Base-by-base conservation (phyloP, 2,113 vertebrate genomes). In the Grantiella picta region DNA sequence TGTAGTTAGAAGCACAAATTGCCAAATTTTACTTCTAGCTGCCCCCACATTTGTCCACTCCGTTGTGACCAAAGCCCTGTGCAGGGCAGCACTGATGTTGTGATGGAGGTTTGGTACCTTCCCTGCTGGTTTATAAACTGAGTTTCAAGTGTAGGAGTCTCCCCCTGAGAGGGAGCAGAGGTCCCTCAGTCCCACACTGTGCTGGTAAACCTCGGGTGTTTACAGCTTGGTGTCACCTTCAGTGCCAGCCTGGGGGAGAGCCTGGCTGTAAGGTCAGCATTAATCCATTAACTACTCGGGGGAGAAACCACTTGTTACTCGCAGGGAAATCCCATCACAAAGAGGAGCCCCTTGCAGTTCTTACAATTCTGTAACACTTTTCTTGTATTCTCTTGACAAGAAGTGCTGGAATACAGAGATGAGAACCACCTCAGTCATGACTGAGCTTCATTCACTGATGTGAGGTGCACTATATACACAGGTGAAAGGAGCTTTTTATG, bases 181-280 rank as follows among this genome's bases (percentile, higher is more conserved):
- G 23, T 72, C 12, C 65, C 21, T 20, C 17, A 31, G 27, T n/a
- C 33, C 28, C 0, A 0, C 6, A 11, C 7, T 0, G 0, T 22
- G 25, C 20, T 52, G 16, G 7, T 28, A 29, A 77, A n/a, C 9
- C 4, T 24, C 44, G 9, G 15, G 7, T 70, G 25, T 71, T 90
- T 70, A 20, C 18, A 70, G 23, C 17, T 66, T 33, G 33, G 12
- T 3, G 1, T 29, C 25, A 5, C 23, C 49, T 61, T 60, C 59
- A 5, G 21, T 52, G 27, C 33, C 49, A 64, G 44, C 17, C 33
- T 91, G 29, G 19, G 27, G 0, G 5, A 56, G 9, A 76, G 31
- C 8, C 25, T 56, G 27, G 11, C 7, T 31, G 13, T 45, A 24
- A 86, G 38, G 27, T 45, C 4, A 2, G 18, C n/a, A 17, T 25